phyloP scores from a whole-genome alignment of 2,113 vertebrate species.

The Ovibos moschatus region DNA sequence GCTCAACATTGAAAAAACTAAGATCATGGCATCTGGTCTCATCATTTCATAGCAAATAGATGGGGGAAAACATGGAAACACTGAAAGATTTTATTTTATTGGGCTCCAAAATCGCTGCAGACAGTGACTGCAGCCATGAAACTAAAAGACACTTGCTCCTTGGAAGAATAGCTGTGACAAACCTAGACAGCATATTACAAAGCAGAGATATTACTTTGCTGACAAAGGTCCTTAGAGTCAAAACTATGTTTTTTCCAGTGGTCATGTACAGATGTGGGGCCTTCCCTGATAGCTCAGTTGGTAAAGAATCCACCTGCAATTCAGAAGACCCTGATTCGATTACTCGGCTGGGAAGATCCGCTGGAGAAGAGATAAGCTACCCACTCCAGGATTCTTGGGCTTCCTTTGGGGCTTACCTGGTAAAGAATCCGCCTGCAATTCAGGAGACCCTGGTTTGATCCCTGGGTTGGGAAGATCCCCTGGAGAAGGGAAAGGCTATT shows the following conservation, averaged over 20 bases:
- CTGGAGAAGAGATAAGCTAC: not conserved
- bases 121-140: not conserved
- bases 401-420: not conserved
- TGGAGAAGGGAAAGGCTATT: not conserved
- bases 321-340: not conserved
- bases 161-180: not conserved
- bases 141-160: not conserved
- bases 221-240: not conserved
- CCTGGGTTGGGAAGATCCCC: not conserved
- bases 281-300: not conserved
- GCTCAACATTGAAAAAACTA: not conserved
- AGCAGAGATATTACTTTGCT: not conserved
- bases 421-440: not conserved
- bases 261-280: not conserved
- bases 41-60: not conserved
- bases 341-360: fast-evolving
- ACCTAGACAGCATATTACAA: not conserved
- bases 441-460: not conserved
- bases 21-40: not conserved
- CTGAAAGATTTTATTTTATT: not conserved
- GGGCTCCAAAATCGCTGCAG: not conserved
- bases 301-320: not conserved
- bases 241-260: not conserved
- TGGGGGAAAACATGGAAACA: not conserved
- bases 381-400: not conserved